These are phyloP conservation scores for Channallabes apus DNA, from an alignment of 2,797 vertebrate species.

Conservation along the genomic window DNA sequence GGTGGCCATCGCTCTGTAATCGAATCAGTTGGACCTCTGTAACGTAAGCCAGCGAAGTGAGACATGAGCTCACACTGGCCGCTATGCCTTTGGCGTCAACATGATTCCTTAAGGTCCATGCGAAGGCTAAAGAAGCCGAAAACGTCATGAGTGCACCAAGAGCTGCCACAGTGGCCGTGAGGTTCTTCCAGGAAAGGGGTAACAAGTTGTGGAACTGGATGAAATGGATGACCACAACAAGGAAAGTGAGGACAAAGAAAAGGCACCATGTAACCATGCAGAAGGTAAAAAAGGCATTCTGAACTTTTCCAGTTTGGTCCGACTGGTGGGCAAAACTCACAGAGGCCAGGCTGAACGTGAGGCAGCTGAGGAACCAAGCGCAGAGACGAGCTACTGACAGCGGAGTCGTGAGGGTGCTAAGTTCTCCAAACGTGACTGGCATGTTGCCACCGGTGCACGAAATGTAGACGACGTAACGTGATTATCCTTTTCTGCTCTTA, in stretches of 20 bases:
- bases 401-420: slow-evolving; percentile 69
- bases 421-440: slow-evolving; percentile 75
- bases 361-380: slow-evolving; percentile 66
- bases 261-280: slow-evolving; percentile 78
- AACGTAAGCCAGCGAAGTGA: slow-evolving; percentile 68
- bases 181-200: slow-evolving; percentile 79
- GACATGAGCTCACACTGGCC: slow-evolving; percentile 60
- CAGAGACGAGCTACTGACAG: slow-evolving; percentile 68
- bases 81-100: slow-evolving; percentile 4
- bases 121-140: slow-evolving; percentile 63
- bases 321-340: neutral
- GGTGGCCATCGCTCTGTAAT: slow-evolving; percentile 58
- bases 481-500: slow-evolving; percentile 4
- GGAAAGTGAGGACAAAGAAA: slow-evolving; percentile 72
- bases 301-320: fast-evolving
- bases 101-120: slow-evolving; percentile 54
- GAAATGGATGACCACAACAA: slow-evolving; percentile 71
- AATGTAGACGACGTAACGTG: neutral
- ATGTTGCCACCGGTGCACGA: slow-evolving; percentile 49
- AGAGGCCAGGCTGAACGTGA: slow-evolving; percentile 71
- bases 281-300: slow-evolving; percentile 57
- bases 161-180: slow-evolving; percentile 67
- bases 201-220: slow-evolving; percentile 78
- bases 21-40: slow-evolving; percentile 66
- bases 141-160: slow-evolving; percentile 68